Evolutionary conservation across 2,888 invertebrate species (phyloP), one percentile per base, ranked within the genome.

Genomic region (Notodonta dromedarius): DNA sequence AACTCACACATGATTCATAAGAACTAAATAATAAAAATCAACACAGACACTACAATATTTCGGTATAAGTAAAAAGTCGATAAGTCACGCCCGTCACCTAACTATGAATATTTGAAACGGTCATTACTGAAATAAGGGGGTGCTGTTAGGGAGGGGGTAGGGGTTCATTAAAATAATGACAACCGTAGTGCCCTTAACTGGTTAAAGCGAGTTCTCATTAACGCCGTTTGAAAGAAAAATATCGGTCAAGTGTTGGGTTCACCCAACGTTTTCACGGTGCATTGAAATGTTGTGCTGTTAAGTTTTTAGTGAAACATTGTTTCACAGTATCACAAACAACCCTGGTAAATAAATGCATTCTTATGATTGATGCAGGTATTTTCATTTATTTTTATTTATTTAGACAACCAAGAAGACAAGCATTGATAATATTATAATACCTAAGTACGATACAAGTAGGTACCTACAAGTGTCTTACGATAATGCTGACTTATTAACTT

Each of bases 101-200:
- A 42, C 56, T 57, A 73, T 79, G 71, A 76, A 78, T 79, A 76
- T 76, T 78, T 76, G 67, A 79, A 66, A 69, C 57, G 60, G 65
- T 73, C 74, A 74, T 78, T 77, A 76, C 62, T 52, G 59, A 75
- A 76, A 71, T 70, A 71, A 67, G 67, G 59, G 71, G 56, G 63
- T 44, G 61, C 54, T 46, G 52, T 6, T 12, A 13, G 57, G 55
- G n/a, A n/a, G n/a, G 40, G 55, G 61, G 60, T 56, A 51, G 35
- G 57, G 61, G 67, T 73, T 79, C 80, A 78, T 80, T 80, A 78
- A 78, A 80, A 76, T 80, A 80, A 82, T 77, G 73, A 80, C 73
- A 77, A 72, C 62, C 70, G 66, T 71, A 70, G 69, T 65, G 61
- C 60, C 62, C 72, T 70, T 70, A 68, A 70, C 73, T 64, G 69